phyloP scores from a whole-genome alignment of 2,113 vertebrate genomes.

The Eulemur macaco region DNA sequence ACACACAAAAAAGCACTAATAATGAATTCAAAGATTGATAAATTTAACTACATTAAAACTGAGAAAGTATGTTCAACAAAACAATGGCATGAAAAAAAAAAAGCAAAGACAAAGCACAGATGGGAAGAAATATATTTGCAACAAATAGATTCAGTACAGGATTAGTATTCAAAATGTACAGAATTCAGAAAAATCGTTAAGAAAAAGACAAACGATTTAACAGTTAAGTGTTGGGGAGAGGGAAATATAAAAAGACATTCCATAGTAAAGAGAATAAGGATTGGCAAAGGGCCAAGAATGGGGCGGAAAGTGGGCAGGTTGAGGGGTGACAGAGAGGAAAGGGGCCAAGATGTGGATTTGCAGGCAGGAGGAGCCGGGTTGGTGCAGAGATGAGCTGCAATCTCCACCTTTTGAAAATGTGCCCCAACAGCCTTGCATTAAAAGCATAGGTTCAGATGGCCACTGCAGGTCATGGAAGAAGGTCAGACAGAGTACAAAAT shows the following conservation, averaged over 20 bases:
- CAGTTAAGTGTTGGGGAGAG: neutral
- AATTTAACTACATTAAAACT: constrained; percentile 41
- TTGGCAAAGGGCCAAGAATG: neutral
- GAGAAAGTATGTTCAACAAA: constrained; percentile 4
- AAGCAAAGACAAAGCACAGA: constrained; percentile 14
- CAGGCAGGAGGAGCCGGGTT: neutral
- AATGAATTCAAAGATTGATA: constrained; percentile 33
- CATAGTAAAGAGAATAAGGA: neutral
- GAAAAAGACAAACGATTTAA: neutral
- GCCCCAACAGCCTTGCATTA: neutral
- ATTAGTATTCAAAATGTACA: neutral
- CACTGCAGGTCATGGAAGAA: neutral
- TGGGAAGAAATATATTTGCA: constrained; percentile 31
- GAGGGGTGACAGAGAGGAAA: neutral
- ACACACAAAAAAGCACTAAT: neutral
- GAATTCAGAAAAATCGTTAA: neutral
- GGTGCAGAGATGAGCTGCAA: neutral
- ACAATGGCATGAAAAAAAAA: neutral
- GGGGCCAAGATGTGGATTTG: neutral
- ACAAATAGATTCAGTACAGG: neutral
- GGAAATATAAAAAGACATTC: neutral
- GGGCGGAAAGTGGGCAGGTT: neutral
- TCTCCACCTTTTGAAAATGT: neutral
- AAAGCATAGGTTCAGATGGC: neutral
- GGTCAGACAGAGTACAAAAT: neutral